Base-by-base conservation (phyloP, 2,888 invertebrate species). In the Hedychridium roseum region DNA sequence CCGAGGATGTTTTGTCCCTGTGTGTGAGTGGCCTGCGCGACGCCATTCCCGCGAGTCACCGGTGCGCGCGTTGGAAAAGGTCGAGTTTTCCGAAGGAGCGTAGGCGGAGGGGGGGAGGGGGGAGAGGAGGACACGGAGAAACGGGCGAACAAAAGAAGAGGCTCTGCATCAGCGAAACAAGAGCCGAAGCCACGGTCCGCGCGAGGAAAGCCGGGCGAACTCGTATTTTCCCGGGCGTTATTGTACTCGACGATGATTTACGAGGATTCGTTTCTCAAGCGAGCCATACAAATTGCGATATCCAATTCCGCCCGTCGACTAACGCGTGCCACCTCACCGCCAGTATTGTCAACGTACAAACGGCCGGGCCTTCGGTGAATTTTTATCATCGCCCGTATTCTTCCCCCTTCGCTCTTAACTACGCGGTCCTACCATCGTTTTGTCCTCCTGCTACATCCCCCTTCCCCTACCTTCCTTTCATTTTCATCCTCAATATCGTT, bases 191-290 rank as follows among this genome's bases (percentile, higher is more conserved):
- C 21, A 18, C 36, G 26, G 26, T n/a, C n/a, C 9, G 34, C 14
- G 2, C 2, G 34, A 17, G 34, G 34, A 11, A 27, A 40, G 40
- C 20, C 30, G 34, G 26, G 30, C 15, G 32, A 39, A 39, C 46
- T 44, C 36, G 32, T 30, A 35, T 46, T 50, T 50, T 40, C 23
- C 38, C 34, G 11, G n/a, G 36, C 27, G 56, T 60, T 57, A 59
- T 62, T 57, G 60, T 50, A 56, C 57, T 27, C 52, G 38, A 44
- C 32, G 31, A 56, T 60, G 60, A 64, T 65, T 66, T 60, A 65
- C 50, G 60, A 52, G 55, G 46, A 58, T 57, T 50, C 57, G 41
- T 59, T 57, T 62, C 54, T 52, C 52, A 51, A 50, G 50, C 53
- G 32, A 45, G 52, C 36, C 40, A 50, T 54, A 65, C 53, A 60